Base-by-base conservation (phyloP, 2,888 invertebrate species). In the Lasioglossum leucozonium region DNA sequence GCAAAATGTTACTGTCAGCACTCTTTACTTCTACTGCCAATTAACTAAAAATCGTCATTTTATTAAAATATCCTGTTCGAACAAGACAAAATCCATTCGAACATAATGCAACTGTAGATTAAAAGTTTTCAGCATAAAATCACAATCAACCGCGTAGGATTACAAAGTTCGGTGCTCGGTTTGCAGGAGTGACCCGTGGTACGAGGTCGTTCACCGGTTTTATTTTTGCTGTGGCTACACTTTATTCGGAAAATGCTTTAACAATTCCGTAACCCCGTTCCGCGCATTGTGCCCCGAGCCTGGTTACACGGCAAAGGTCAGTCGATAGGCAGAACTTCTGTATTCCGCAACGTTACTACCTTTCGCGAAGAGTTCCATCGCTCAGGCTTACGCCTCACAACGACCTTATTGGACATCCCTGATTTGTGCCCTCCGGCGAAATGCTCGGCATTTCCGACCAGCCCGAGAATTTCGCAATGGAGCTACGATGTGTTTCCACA, bases 331-430 rank as follows among this genome's bases (percentile, higher is more conserved):
- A 79, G 73, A 75, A 78, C 80, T 65, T 84, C 84, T 82, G 80
- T 85, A 85, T 87, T 79, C 79, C 44, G 34, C 74, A 58, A 78
- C 58, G 80, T 74, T 69, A 75, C 86, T 84, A 85, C 84, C 85
- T 86, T 87, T 79, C 76, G 77, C 76, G 85, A 85, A 90, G 90
- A 91, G 87, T 88, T 89, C 85, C 91, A 92, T 93, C 91, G 91
- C 89, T 93, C 92, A 92, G 89, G 91, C 92, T 93, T 92, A 90
- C 92, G 88, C 90, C 89, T 87, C 90, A 55, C 87, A 88, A 91
- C 92, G 91, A 92, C 91, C 93, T 93, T 93, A 93, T 93, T 93
- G 93, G 92, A 91, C 92, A 92, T 92, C 91, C 91, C 87, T 92
- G 93, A 93, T 93, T 93, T 93, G 93, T 93, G 90, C 92, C 92